Base-by-base conservation (phyloP, 1,140 invertebrate species). In the Zaprionus ghesquierei region DNA sequence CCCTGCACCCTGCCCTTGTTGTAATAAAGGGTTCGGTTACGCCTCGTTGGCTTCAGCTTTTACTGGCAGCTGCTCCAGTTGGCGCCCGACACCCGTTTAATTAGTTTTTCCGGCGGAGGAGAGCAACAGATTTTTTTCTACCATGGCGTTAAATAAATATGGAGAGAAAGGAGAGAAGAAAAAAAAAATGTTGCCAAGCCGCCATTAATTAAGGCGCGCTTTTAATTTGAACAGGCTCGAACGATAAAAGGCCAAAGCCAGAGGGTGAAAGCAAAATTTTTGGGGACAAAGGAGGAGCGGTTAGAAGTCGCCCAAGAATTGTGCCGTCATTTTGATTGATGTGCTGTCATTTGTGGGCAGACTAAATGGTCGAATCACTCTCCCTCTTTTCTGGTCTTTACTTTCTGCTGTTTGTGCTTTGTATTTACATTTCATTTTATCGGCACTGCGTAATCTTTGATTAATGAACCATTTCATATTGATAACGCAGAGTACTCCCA, bases 291-390 rank as follows among this genome's bases (percentile, higher is more conserved):
- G 12, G 13, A 5, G 25, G 18, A 10, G 50, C 4, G 31, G n/a
- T n/a, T n/a, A 41, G 20, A 25, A 8, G 13, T 63, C 8, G 29
- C 56, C 8, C 51, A 58, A 33, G 61, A 70, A 50, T 74, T 51
- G 33, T 44, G 65, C 20, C 62, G 49, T 53, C 59, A 58, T 59
- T 82, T 78, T 82, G 79, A 82, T 82, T 82, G 79, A 82, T 82
- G 79, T 46, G 35, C 65, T 63, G 69, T 53, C 71, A 60, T 71
- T 81, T 81, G 51, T 60, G 65, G 55, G 58, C 60, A 64, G 50
- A 44, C 72, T 50, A 71, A 66, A 65, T 65, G 62, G 13, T 38
- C 20, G 22, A 33, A 13, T 5, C 33, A n/a, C 15, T 27, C 31
- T n/a, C n/a, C n/a, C n/a, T 8, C 38, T 29, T 15, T 22, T 69